Evolutionary conservation across 2,888 invertebrate genomes (phyloP).

Genomic region (Hololepta plana): DNA sequence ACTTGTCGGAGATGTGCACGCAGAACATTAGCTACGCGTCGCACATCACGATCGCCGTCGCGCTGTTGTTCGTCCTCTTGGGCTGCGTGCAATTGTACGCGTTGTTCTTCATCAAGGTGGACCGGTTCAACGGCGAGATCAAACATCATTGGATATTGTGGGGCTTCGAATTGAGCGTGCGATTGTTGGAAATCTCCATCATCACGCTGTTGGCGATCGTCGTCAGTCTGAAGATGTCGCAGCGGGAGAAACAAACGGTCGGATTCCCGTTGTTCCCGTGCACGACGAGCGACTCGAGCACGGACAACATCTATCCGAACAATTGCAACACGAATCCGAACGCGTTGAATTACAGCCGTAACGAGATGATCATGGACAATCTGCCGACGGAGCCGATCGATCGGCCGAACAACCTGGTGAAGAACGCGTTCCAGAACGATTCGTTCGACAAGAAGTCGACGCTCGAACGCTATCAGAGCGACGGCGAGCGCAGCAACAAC

Average conservation of each 20-base stretch:
- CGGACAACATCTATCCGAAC: conserved; percentile 71
- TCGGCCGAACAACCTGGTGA: conserved; percentile 31
- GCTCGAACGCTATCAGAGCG: conserved; percentile 39
- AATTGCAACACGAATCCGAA: conserved; percentile 76
- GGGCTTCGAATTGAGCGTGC: conserved; percentile 75
- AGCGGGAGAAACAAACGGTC: conserved; percentile 52
- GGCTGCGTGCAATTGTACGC: conserved; percentile 75
- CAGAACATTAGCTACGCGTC: conserved; percentile 74
- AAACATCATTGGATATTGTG: conserved; percentile 79
- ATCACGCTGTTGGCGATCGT: conserved; percentile 76
- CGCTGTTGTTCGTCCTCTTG: conserved; percentile 65
- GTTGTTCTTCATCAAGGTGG: conserved; percentile 41
- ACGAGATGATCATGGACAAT: conserved; percentile 28
- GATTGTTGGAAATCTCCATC: conserved; percentile 74
- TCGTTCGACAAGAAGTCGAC: conserved; percentile 45
- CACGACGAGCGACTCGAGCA: conserved; percentile 67
- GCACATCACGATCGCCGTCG: conserved; percentile 75
- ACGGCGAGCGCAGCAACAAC: conserved; percentile 34
- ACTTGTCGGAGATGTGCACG: conserved; percentile 55
- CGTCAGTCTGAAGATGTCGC: conserved; percentile 46
- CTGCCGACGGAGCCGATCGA: conserved; percentile 29
- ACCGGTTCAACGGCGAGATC: conserved; percentile 33
- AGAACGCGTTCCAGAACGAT: conserved; percentile 38
- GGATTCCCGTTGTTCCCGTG: conserved; percentile 68
- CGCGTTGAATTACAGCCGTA: conserved; percentile 58